Base-by-base conservation (phyloP, 2,888 invertebrate species). In the Stenchaetothrips biformis region DNA sequence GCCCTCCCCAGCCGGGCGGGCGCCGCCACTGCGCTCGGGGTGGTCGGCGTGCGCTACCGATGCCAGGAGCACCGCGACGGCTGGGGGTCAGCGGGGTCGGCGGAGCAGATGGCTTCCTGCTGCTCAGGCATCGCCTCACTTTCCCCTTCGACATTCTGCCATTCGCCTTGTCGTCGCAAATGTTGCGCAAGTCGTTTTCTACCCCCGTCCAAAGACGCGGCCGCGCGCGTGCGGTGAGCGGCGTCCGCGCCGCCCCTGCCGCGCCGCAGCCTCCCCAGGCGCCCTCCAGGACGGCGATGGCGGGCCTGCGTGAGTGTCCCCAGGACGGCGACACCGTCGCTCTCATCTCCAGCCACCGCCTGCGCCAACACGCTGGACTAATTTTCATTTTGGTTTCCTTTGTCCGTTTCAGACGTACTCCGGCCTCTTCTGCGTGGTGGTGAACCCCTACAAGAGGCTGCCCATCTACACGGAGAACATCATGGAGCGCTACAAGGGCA, bases 401-500 rank as follows among this genome's bases (percentile, higher is more conserved):
- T 84, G 85, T 85, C 84, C 85, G 84, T 90, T 92, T 49, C 92
- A 99, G 99, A 99, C 99, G 85, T 99, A 99, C 89, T 99, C 99
- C 84, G 99, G 99, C 83, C 94, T 99, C 85, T 99, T 99, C 92
- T 99, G 99, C 89, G 99, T 99, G 86, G 99, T 99, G 85, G 98
- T 99, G 84, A 99, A 99, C 89, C 99, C 99, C 6, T 99, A 99
- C 92, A 98, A 98, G 90, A 94, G 95, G 88, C 91, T 99, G 87
- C 98, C 99, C 82, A 99, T 99, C 88, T 99, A 99, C 91, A 98
- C 98, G 86, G 99, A 99, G 90, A 96, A 96, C 90, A 96, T 99
- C 85, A 97, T 99, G 93, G 99, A 99, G 88, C 92, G 97, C 89
- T 99, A 99, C 90, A 99, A 99, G 92, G 99, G 99, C 85, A 98